Conservation (phyloP, 2,797 vertebrate genomes). For the Mionectes olivaceus region DNA sequence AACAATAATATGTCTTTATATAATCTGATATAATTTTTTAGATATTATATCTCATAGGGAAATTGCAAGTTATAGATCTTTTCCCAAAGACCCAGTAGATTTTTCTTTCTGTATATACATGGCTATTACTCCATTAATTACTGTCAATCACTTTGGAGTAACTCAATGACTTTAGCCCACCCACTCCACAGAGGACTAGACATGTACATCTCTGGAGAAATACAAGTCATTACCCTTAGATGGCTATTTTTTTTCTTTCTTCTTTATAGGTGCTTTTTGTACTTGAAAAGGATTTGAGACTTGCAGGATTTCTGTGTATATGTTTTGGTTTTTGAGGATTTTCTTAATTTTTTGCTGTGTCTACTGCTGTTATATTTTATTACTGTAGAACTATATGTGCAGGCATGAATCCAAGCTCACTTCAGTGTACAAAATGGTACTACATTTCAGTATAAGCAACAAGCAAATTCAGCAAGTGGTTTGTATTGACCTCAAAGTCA, state of each 20-base stretch:
- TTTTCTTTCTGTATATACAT: neutral
- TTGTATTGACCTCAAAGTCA: neutral
- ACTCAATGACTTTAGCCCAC: neutral
- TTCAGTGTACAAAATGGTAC: neutral
- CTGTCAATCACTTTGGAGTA: neutral
- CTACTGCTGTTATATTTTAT: neutral
- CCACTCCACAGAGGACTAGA: neutral
- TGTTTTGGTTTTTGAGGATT: fast-evolving
- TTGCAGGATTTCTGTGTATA: neutral
- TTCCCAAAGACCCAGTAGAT: neutral
- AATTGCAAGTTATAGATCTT: neutral
- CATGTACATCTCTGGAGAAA: neutral
- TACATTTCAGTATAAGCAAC: neutral
- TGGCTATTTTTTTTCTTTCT: neutral
- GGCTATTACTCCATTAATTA: neutral
- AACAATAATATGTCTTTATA: neutral
- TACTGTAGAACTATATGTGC: neutral
- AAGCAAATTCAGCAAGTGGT: neutral
- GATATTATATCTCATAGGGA: neutral
- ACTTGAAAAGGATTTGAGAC: neutral
- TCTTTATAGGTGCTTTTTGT: neutral
- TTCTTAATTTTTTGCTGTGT: neutral
- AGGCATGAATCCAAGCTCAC: neutral
- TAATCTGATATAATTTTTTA: neutral
- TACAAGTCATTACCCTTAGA: fast-evolving